Conservation (phyloP, 2,888 invertebrate species). For the Brachynemurus nebulosus region DNA sequence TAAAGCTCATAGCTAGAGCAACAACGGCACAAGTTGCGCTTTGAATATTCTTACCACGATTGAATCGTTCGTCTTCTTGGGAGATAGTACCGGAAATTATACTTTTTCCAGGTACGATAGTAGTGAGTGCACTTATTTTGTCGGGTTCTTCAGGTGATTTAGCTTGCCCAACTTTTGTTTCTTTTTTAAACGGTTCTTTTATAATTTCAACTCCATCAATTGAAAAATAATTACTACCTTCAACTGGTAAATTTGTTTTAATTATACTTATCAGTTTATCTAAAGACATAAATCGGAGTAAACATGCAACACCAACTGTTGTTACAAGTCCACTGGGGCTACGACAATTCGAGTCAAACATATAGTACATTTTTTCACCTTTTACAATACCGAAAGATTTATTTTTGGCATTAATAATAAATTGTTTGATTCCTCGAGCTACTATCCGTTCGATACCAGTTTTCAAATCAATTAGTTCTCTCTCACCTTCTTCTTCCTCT, state of each 20-base stretch:
- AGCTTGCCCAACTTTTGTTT: neutral
- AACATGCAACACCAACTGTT: slow-evolving; percentile 28
- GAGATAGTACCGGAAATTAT: slow-evolving; percentile 37
- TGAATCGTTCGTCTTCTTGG: slow-evolving; percentile 36
- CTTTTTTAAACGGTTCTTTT: neutral
- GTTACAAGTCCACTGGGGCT: slow-evolving; percentile 28
- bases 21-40: slow-evolving; percentile 42
- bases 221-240: slow-evolving; percentile 13
- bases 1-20: slow-evolving; percentile 41
- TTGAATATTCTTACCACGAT: slow-evolving; percentile 34
- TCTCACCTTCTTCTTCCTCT: neutral
- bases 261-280: slow-evolving; percentile 21
- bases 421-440: slow-evolving; percentile 23
- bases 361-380: slow-evolving; percentile 29
- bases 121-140: slow-evolving; percentile 35
- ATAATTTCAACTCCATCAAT: slow-evolving; percentile 14
- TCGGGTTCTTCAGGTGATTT: slow-evolving; percentile 29
- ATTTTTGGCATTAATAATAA: slow-evolving; percentile 29
- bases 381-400: slow-evolving; percentile 32
- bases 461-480: too few species aligned
- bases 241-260: slow-evolving; percentile 23
- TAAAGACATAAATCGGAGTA: slow-evolving; percentile 27
- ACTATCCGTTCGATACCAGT: too few species aligned
- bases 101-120: slow-evolving; percentile 31
- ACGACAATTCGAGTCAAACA: slow-evolving; percentile 33